Base-by-base conservation (phyloP, 2,797 vertebrate genomes). In the Heliangelus exortis region DNA sequence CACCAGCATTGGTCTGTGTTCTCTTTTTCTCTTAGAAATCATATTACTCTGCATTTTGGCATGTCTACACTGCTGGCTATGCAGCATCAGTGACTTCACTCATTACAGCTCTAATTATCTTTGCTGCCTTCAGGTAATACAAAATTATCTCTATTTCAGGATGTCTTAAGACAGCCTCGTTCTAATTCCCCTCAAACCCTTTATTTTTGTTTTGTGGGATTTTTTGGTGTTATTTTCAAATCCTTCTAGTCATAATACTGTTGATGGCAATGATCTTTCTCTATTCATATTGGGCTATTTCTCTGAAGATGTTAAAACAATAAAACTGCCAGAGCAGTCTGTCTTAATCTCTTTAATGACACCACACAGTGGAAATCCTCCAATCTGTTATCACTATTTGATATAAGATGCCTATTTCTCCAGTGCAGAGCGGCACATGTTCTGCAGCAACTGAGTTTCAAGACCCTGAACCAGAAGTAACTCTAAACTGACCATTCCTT, bases 31-130 rank as follows among this genome's bases (percentile, higher is more conserved):
- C 7, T 31, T 94, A 99, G 98, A 98, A 98, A 68, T 98, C 93
- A 75, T 98, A 98, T 97, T 98, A 98, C 82, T 98, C 98, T 53
- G 97, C 97, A 6, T 98, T 99, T 97, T 98, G 98, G 96, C 97
- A 97, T 65, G 97, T 99, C 98, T 99, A 99, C 96, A 99, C 99
- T 0, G 97, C 97, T 4, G 99, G 99, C 88, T 99, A 99, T 83
- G 97, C 98, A 5, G 96, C 98, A 78, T 99, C 99, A 6, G 97
- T 99, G 93, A 97, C 98, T 91, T 98, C 98, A 9, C 98, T 99
- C 87, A 95, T 98, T 91, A 97, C 98, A 3, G 99, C 99, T 71
- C 97, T 99, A 80, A 80, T 97, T 87, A 97, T 99, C 94, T 98
- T 99, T 93, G 98, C 98, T 80, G 95, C 98, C 68, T 99, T 99